A percentile compares a stretch with the other conserved stretches of the same genome.
These are phyloP conservation scores for Meloe dianella DNA, from an alignment of 2,888 invertebrate genomes.

Conservation along the genomic window DNA sequence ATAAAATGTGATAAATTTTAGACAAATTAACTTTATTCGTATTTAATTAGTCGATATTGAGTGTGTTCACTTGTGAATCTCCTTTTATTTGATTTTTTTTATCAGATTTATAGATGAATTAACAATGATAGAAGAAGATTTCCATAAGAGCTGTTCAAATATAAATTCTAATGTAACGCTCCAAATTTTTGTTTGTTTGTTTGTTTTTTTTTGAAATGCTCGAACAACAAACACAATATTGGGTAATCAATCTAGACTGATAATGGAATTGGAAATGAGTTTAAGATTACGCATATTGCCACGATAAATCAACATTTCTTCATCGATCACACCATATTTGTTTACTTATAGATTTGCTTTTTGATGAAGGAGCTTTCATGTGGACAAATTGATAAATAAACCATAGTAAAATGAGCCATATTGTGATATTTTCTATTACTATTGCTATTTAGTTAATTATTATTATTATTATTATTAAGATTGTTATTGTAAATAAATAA, in stretches of 20 bases:
- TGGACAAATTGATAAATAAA: too few relatives aligned
- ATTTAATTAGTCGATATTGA: neutral
- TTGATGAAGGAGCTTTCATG: too few relatives aligned
- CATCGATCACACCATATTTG: too few relatives aligned
- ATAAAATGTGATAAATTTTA: too few relatives aligned
- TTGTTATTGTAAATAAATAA: neutral
- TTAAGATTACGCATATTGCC: neutral
- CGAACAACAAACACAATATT: neutral
- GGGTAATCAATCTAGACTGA: neutral
- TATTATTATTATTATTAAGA: neutral
- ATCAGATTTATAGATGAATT: too few relatives aligned
- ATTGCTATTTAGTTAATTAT: neutral
- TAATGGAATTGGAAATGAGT: neutral
- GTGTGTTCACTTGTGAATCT: too few relatives aligned
- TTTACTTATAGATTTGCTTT: too few relatives aligned
- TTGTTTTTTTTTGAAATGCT: neutral
- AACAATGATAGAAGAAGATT: too few relatives aligned
- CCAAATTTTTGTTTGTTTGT: too few relatives aligned
- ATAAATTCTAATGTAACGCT: too few relatives aligned
- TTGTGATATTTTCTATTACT: slow-evolving; percentile 3
- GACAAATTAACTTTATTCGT: neutral
- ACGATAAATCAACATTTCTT: too few relatives aligned
- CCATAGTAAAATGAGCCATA: neutral
- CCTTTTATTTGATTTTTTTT: neutral
- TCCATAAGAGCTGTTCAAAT: too few relatives aligned